A percentile compares a stretch with the other conserved stretches of the same genome.
Conservation (phyloP, 2,113 vertebrate species). For the Melospiza melodia region DNA sequence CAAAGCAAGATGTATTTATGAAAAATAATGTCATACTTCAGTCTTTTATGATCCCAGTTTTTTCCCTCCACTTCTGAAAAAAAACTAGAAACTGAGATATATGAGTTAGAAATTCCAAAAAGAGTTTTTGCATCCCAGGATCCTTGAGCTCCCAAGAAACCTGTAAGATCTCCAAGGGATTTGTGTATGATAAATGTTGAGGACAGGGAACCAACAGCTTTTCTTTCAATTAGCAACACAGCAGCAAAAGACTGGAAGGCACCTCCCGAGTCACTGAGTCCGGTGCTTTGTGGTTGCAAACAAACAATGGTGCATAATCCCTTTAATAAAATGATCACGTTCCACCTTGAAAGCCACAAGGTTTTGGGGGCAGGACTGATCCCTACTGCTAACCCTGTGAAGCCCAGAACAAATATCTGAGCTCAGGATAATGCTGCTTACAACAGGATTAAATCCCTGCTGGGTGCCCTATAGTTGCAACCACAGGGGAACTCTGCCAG, state of each 20-base stretch:
- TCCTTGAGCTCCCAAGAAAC: not conserved
- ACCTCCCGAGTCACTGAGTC: conserved; percentile 16
- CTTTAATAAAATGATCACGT: conserved; percentile 56
- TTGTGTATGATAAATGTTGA: conserved; percentile 26
- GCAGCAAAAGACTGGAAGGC: conserved; percentile 27
- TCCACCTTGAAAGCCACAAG: conserved; percentile 33
- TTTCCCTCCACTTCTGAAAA: not conserved
- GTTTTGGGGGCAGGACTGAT: conserved; percentile 43
- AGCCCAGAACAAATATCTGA: conserved; percentile 54
- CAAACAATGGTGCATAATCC: conserved; percentile 49
- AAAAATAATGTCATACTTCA: not conserved
- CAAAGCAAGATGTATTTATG: not conserved
- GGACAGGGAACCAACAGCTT: conserved; percentile 39
- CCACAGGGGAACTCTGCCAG: conserved; percentile 29
- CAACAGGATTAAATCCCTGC: conserved; percentile 63
- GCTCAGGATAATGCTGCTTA: conserved; percentile 60
- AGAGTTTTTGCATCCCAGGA: not conserved
- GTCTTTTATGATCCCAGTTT: not conserved
- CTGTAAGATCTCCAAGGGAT: conserved; percentile 2
- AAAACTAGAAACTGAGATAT: not conserved
- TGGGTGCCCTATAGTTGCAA: conserved; percentile 33
- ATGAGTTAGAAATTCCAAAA: not conserved
- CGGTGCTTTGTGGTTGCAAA: conserved; percentile 3
- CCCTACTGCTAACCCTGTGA: conserved; percentile 51
- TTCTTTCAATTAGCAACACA: conserved; percentile 37